Evolutionary conservation across 2,113 vertebrate species (phyloP), one percentile per base, ranked within the genome.

Genomic region (Menidia beryllina): DNA sequence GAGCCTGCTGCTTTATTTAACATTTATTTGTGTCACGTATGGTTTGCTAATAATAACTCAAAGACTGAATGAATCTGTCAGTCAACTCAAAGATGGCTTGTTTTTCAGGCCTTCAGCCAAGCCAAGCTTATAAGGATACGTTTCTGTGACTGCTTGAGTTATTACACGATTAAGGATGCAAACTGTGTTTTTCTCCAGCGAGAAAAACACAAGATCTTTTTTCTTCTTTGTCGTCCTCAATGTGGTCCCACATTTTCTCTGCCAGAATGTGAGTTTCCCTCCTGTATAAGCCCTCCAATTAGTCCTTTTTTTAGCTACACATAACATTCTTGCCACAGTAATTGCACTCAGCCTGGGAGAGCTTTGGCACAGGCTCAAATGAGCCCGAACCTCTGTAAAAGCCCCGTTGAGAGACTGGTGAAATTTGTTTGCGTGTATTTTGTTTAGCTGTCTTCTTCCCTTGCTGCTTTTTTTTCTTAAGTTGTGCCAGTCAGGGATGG

Each of bases 311-410:
- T 58, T 48, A 70, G 72, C 55, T 5, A n/a, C 45, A 65, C 66
- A 68, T 72, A 78, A 73, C 58, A 72, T 63, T 75, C 56, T 62
- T 36, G 63, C 39, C 34, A 58, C 54, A 73, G 65, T 86, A 81
- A 88, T 91, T 86, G 73, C 75, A 79, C 75, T 67, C 34, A 61
- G 58, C 24, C 51, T 65, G 41, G 34, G 30, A 71, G 54, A 68
- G 68, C 24, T 75, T 80, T 75, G 84, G 72, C 77, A 67, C n/a
- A 15, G n/a, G 15, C 30, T 53, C 82, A 89, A 86, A 84, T 84
- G 30, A 89, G 77, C 65, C 52, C 68, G 36, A 75, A 73, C 55
- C 14, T 64, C 48, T 79, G 72, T 59, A 69, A 63, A 55, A 71
- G 24, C 36, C 58, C 49, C 62, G 64, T 67, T 57, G 69, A 75